Evolutionary conservation across 1,140 invertebrate species (phyloP), one percentile per base, ranked within the genome.

Genomic region (Temnothorax nylanderi): DNA sequence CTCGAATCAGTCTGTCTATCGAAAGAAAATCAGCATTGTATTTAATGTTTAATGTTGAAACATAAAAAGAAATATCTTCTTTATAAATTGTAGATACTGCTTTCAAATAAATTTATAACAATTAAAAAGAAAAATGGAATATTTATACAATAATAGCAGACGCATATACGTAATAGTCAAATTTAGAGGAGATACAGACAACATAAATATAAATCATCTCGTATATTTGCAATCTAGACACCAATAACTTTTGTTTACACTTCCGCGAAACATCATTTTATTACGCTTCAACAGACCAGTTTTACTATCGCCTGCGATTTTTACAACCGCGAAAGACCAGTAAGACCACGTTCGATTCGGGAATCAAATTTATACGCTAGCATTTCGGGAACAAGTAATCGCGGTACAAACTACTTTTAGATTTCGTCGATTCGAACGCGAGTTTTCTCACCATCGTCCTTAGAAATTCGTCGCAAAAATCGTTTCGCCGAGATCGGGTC

Each of bases 401-500:
- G 21, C 37, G 41, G 1, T 37, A 67, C 16, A 10, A 56, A 72
- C 16, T 56, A 58, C 3, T 47, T 58, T 47, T 2, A 26, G 0
- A 74, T 69, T 26, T n/a, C 11, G 26, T 26, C 62, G 10, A 5
- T 56, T 10, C 18, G 11, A 34, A 0, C 37, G 18, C 3, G 51
- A 82, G n/a, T 47, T 82, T 34, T 56, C 10, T 58, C 13, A 16
- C 13, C n/a, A 0, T 44, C 21, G 18, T 32, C n/a, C 8, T 84
- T 49, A 84, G 34, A 84, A 84, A 75, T 75, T 41, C 34, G 5
- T 54, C 62, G 4, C 64, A 37, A 16, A 81, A 56, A 71, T 71
- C 34, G 34, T 69, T 54, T 69, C 3, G n/a, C 0, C 2, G 4
- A 47, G 69, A 74, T 37, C 26, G 26, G 32, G 7, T 13, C 3